phyloP scores from a whole-genome alignment of 2,797 vertebrate species.

The Acropternis orthonyx region DNA sequence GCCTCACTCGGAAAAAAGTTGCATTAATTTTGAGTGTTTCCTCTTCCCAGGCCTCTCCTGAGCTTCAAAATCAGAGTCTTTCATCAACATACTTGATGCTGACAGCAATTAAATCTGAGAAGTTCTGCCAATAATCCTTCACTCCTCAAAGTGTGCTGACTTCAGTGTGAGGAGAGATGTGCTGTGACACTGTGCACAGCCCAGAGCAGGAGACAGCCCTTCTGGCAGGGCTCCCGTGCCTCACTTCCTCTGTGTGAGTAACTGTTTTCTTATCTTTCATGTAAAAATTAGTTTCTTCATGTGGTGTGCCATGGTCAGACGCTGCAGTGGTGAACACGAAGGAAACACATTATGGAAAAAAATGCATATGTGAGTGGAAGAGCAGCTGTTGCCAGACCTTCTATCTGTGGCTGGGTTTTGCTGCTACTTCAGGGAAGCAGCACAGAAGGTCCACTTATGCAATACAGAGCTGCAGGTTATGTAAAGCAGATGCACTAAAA shows the following conservation, averaged over 20 bases:
- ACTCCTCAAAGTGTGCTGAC: background rate
- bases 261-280: background rate
- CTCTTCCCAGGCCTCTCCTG: background rate
- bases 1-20: background rate
- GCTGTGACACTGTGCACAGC: background rate
- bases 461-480: background rate
- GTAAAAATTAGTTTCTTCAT: background rate
- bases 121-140: background rate
- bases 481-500: slow-evolving; percentile 21
- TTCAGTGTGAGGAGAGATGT: background rate
- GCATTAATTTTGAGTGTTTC: background rate
- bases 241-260: background rate
- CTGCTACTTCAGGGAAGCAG: background rate
- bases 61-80: background rate
- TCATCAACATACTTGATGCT: background rate
- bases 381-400: background rate
- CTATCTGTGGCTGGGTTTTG: background rate
- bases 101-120: background rate
- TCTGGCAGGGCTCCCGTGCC: background rate
- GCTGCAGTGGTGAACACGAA: background rate
- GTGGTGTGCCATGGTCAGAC: background rate
- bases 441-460: background rate
- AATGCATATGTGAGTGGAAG: accelerated
- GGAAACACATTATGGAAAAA: background rate
- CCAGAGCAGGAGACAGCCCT: background rate